Percentiles rank a stretch among this genome's conserved stretches.
Conservation (phyloP, 2,888 invertebrate species). For the Tipula helvola region DNA sequence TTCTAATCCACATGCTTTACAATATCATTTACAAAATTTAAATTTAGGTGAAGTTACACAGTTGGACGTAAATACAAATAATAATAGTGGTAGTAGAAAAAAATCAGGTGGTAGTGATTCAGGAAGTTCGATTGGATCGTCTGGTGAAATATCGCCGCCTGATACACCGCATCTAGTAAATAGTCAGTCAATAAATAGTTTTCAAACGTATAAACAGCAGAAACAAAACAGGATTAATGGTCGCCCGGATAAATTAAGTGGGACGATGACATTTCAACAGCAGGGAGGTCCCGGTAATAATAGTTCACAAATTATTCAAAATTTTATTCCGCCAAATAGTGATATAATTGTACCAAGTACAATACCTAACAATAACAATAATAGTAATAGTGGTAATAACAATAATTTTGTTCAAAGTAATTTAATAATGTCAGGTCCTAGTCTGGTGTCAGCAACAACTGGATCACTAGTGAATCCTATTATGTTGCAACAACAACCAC, state of each 20-base stretch:
- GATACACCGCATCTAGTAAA: constrained; percentile 30
- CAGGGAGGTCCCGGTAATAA: background rate
- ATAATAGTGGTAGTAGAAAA: background rate
- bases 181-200: constrained; percentile 17
- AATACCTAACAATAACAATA: constrained; percentile 19
- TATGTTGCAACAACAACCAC: constrained; percentile 22
- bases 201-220: constrained; percentile 20
- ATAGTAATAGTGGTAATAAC: constrained; percentile 17
- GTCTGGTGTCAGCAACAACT: background rate
- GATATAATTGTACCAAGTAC: background rate
- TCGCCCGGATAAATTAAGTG: constrained; percentile 24
- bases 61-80: background rate
- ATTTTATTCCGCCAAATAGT: background rate
- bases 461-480: constrained; percentile 21
- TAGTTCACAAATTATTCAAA: constrained; percentile 13
- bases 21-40: constrained; percentile 26
- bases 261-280: constrained; percentile 9
- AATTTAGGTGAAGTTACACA: background rate
- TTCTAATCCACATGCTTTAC: constrained; percentile 9
- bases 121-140: constrained; percentile 35
- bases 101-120: constrained; percentile 29
- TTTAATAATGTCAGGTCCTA: constrained; percentile 16
- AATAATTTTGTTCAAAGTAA: constrained; percentile 17
- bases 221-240: constrained; percentile 29
- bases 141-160: constrained; percentile 32